These are phyloP conservation scores for Battus philenor DNA, from an alignment of 1,140 invertebrate species.

Conservation along the genomic window DNA sequence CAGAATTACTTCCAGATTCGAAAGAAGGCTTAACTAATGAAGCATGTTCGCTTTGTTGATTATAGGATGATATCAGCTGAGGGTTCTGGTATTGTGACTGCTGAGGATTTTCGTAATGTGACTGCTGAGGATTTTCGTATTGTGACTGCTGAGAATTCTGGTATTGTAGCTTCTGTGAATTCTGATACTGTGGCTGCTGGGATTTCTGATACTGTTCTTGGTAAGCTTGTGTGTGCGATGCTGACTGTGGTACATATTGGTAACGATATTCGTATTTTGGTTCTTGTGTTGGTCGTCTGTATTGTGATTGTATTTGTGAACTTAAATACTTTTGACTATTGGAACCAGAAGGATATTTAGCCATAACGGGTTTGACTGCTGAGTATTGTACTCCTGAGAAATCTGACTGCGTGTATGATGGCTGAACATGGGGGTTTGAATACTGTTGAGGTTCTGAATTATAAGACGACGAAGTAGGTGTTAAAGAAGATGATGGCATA, in stretches of 20 bases:
- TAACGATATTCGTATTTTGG: conserved; percentile 53
- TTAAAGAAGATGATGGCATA: conserved; percentile 18
- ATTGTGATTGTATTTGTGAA: conserved; percentile 37
- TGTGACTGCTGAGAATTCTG: background rate
- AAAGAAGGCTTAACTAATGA: conserved; percentile 17
- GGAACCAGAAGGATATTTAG: conserved; percentile 52
- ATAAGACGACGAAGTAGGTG: conserved; percentile 18
- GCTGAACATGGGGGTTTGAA: conserved; percentile 49
- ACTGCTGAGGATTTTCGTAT: conserved; percentile 19
- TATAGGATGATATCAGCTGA: conserved; percentile 12
- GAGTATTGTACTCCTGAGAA: conserved; percentile 65
- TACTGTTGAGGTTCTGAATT: conserved; percentile 49
- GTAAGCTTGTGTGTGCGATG: conserved; percentile 32
- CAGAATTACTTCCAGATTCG: conserved; percentile 18
- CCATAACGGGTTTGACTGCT: conserved; percentile 63
- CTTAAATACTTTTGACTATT: conserved; percentile 43
- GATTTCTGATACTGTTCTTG: conserved; percentile 20
- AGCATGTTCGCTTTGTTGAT: conserved; percentile 27
- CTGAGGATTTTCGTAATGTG: conserved; percentile 43
- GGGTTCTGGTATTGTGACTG: background rate
- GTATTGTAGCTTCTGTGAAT: too few species aligned
- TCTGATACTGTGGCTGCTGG: conserved; percentile 40
- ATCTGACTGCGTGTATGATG: conserved; percentile 58
- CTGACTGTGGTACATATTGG: conserved; percentile 42
- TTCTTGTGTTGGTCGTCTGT: conserved; percentile 38